These are phyloP conservation scores for Ennomos quercinarius DNA, from an alignment of 2,888 invertebrate species.

Conservation along the genomic window DNA sequence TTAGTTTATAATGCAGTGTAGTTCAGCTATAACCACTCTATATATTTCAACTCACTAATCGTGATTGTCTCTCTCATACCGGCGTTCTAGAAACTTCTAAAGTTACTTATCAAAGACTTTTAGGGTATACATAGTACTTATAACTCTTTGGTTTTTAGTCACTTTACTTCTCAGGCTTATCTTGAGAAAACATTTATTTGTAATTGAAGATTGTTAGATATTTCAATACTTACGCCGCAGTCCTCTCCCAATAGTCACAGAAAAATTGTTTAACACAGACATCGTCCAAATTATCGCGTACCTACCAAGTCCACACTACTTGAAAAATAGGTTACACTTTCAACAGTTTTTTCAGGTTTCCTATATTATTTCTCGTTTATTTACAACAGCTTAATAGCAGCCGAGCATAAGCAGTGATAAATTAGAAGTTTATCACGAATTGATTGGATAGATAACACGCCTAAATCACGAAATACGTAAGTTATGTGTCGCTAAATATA, in stretches of 20 bases:
- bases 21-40: too few relatives aligned
- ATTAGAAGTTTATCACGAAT: constrained; percentile 24
- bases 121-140: too few relatives aligned
- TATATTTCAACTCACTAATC: too few relatives aligned
- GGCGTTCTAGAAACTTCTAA: too few relatives aligned
- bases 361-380: background rate
- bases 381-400: background rate
- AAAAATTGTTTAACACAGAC: constrained; percentile 78
- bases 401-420: constrained; percentile 6
- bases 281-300: constrained; percentile 48
- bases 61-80: too few relatives aligned
- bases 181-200: constrained; percentile 11
- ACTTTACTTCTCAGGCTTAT: background rate
- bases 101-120: too few relatives aligned
- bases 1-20: too few relatives aligned
- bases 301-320: constrained; percentile 32
- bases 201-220: background rate
- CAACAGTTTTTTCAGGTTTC: too few relatives aligned
- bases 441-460: constrained; percentile 25
- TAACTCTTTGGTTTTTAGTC: too few relatives aligned
- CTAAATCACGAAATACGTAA: constrained; percentile 25
- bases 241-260: constrained; percentile 71
- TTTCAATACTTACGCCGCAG: constrained; percentile 68
- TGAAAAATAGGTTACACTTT: constrained; percentile 42
- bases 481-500: constrained; percentile 32